Evolutionary conservation across 2,797 vertebrate genomes (phyloP).

Genomic region (Alauda arvensis): DNA sequence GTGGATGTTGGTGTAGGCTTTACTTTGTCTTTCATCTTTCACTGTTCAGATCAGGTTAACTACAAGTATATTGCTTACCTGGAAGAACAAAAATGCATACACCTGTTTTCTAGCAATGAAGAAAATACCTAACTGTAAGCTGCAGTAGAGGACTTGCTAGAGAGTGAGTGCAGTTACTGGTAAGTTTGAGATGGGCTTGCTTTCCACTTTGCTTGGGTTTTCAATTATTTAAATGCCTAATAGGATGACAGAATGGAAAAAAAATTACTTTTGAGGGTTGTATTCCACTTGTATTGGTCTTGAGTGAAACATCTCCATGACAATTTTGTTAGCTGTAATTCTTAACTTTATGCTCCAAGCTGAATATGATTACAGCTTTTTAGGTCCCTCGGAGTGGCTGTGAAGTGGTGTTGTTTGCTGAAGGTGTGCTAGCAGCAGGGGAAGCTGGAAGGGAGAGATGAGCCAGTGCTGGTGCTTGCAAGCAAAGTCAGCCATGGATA

Average conservation of each 20-base stretch:
- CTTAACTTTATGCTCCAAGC: background rate
- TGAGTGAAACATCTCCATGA: background rate
- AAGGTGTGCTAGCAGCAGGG: background rate
- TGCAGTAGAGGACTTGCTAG: background rate
- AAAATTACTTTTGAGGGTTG: background rate
- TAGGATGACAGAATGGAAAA: background rate
- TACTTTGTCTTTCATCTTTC: background rate
- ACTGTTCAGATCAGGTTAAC: background rate
- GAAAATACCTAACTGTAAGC: background rate
- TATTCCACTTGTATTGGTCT: background rate
- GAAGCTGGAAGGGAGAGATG: background rate
- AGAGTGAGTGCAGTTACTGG: background rate
- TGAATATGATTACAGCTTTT: background rate
- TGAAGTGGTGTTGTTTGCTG: background rate
- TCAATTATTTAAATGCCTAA: background rate
- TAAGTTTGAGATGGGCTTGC: background rate
- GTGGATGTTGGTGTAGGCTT: background rate
- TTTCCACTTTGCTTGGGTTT: background rate
- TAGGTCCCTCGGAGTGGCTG: background rate
- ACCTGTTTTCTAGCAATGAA: background rate
- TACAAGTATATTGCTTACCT: background rate
- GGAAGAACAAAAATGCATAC: background rate
- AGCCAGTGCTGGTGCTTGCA: rapidly evolving
- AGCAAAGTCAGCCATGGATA: background rate
- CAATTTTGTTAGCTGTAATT: background rate